These are phyloP conservation scores for Falco rusticolus DNA, from an alignment of 2,797 vertebrate genomes.

Conservation along the genomic window DNA sequence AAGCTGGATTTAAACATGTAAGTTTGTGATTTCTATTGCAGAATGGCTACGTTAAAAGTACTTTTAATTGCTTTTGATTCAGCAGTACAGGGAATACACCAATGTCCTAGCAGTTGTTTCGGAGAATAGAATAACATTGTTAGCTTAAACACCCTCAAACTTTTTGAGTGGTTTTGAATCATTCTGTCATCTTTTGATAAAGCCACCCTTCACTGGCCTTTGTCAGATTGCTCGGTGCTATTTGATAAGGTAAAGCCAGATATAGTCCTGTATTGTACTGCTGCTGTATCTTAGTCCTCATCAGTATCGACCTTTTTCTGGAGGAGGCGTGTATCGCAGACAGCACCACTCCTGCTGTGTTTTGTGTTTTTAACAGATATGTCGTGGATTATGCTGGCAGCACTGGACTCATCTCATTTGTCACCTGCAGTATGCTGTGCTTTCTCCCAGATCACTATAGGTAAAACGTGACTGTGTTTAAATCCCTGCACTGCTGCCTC, in stretches of 20 bases:
- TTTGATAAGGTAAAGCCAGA: constrained; percentile 11
- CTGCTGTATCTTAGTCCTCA: neutral
- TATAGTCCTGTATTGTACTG: neutral
- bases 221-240: neutral
- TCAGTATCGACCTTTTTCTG: constrained; percentile 12
- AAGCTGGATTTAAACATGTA: neutral
- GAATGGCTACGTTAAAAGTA: neutral
- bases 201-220: neutral
- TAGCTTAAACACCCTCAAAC: neutral
- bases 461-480: neutral
- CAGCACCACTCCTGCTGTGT: neutral
- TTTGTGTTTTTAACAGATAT: neutral
- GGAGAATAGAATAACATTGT: neutral
- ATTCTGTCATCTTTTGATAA: constrained; percentile 14
- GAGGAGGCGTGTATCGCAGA: neutral
- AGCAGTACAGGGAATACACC: neutral
- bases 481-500: neutral
- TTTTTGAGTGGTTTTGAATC: neutral
- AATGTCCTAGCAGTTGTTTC: neutral
- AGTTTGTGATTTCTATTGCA: neutral
- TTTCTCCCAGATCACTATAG: neutral
- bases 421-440: neutral
- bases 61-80: neutral
- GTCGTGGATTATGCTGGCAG: neutral
- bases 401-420: neutral